Base-by-base conservation (phyloP, 2,888 invertebrate species). In the Heliconius erato region DNA sequence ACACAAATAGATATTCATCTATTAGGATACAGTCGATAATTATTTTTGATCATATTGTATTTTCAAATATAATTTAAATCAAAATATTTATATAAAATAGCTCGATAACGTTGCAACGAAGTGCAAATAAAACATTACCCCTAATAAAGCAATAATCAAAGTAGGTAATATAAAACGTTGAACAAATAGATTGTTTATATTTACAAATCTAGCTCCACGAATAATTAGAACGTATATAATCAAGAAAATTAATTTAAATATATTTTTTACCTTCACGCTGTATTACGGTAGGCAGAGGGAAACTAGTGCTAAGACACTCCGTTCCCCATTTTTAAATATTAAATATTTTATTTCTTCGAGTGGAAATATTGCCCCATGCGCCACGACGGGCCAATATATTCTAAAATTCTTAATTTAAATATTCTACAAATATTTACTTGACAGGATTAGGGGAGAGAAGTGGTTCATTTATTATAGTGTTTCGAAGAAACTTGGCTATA, bases 21-120 rank as follows among this genome's bases (percentile, higher is more conserved):
- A 40, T 79, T 76, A 79, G 32, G 68, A 79, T 32, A n/a, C 35
- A 28, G 14, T 26, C 44, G 79, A 79, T 79, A 82, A 83, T 79
- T 54, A 67, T 69, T 67, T 32, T 63, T 72, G 44, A 40, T 35
- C 28, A 32, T 59, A 59, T n/a, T 54, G 32, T 72, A 26, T 26
- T 6, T 63, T 0, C 16, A n/a, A 35, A 16, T 40, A 40, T 40
- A 74, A 28, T 28, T 12, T 40, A 40, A 40, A 40, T 11, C 40
- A n/a, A 32, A 32, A 23, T 54, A 14, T 74, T 54, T 12, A 74
- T 32, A 54, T 32, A 32, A 54, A 74, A 54, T 23, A 5, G 6
- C 6, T 44, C n/a, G 6, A 49, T n/a, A 26, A 26, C 32, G 32
- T 74, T 59, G 54, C 54, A 74, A 74, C 54, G 32, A 26, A 49